A percentile compares a stretch with the other conserved stretches of the same genome.
These are phyloP conservation scores for Acanthosepion lycidas DNA, from an alignment of 2,888 invertebrate genomes.

Conservation along the genomic window DNA sequence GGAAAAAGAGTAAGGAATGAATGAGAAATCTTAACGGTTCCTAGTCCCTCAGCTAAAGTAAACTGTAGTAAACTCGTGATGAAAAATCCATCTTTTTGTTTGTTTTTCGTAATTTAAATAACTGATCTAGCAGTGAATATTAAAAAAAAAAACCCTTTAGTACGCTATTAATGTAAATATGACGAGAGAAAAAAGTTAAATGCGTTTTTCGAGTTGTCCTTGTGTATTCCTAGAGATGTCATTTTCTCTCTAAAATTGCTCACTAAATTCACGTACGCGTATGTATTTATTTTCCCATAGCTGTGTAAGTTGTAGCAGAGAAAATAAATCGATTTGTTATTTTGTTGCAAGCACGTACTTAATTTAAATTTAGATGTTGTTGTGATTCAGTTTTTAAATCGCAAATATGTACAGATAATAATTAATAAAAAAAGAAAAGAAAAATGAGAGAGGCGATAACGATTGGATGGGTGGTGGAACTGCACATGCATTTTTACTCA, in stretches of 20 bases:
- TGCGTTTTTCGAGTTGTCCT: too few species aligned
- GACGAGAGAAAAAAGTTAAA: too few species aligned
- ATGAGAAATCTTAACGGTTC: neutral
- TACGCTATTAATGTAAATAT: too few species aligned
- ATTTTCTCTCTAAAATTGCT: neutral
- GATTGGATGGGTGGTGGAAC: neutral
- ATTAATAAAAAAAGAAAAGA: neutral
- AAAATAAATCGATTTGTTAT: neutral
- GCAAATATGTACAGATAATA: neutral
- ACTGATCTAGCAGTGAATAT: neutral
- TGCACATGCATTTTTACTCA: neutral
- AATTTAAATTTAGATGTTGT: slow-evolving; percentile 13
- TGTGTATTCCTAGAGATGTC: neutral
- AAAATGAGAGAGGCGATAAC: neutral
- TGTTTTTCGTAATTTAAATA: neutral
- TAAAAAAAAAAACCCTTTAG: neutral
- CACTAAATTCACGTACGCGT: too few species aligned
- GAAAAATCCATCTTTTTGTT: neutral
- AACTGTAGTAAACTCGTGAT: neutral
- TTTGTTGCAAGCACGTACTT: neutral
- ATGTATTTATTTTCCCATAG: neutral
- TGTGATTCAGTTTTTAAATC: neutral
- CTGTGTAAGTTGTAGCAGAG: neutral
- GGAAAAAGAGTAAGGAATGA: neutral
- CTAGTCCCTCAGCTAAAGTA: too few species aligned